These are phyloP conservation scores for Stegodyphus mimosarum DNA, from an alignment of 1,140 invertebrate genomes.

Conservation along the genomic window DNA sequence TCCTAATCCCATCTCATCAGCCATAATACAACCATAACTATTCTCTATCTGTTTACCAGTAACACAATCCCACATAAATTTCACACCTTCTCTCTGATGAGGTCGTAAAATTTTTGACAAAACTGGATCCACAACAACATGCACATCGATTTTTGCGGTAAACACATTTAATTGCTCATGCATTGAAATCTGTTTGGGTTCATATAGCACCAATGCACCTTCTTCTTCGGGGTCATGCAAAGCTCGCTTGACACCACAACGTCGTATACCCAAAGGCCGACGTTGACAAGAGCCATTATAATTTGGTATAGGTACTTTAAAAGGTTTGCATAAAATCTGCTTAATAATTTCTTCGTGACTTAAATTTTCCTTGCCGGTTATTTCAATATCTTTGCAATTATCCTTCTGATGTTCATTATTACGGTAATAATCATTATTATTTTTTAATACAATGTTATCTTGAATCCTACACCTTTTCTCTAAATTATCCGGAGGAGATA, in stretches of 20 bases:
- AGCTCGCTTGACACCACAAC: conserved; percentile 77
- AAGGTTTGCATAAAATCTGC: conserved; percentile 87
- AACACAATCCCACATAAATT: conserved; percentile 99
- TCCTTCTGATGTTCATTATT: not conserved
- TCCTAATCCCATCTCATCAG: conserved; percentile 96
- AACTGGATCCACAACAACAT: conserved; percentile 75
- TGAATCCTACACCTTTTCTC: conserved; percentile 66
- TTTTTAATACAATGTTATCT: conserved; percentile 6
- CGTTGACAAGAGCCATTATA: conserved; percentile 77
- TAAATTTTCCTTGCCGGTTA: conserved; percentile 23
- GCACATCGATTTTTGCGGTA: conserved; percentile 87
- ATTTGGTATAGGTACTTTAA: conserved; percentile 93
- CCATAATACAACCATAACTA: conserved; percentile 97
- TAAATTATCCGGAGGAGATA: conserved; percentile 63
- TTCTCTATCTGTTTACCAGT: conserved; percentile 89
- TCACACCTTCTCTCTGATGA: conserved; percentile 99
- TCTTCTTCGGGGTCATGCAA: conserved; percentile 95
- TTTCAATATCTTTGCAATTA: not conserved
- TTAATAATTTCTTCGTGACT: conserved; percentile 81
- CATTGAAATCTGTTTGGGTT: conserved; percentile 78
- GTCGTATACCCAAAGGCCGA: conserved; percentile 79
- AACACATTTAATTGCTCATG: conserved; percentile 94
- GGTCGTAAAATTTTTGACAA: conserved; percentile 77
- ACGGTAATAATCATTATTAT: not conserved
- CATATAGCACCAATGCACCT: conserved; percentile 90